These are phyloP conservation scores for Perognathus longimembris DNA, from an alignment of 2,113 vertebrate species.

Conservation along the genomic window DNA sequence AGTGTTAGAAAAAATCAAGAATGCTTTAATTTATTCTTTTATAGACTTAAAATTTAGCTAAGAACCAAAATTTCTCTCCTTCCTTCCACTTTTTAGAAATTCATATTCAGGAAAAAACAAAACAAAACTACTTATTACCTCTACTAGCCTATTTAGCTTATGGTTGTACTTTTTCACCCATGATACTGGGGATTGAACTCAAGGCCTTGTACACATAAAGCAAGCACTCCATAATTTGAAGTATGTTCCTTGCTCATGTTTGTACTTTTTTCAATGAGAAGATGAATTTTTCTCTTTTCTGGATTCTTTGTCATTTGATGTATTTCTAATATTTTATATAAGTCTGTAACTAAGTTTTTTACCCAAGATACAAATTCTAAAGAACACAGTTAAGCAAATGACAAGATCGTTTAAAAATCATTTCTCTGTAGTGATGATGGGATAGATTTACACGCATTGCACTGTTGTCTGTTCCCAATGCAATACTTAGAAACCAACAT, in stretches of 20 bases:
- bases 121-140: background rate
- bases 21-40: slow-evolving; percentile 8
- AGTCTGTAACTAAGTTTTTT: slow-evolving; percentile 35
- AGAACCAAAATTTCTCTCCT: background rate
- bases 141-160: background rate
- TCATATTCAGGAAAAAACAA: background rate
- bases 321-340: slow-evolving; percentile 40
- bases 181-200: no score
- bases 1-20: background rate
- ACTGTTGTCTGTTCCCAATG: slow-evolving; percentile 51
- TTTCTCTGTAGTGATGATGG: slow-evolving; percentile 49
- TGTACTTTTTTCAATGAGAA: slow-evolving; percentile 8
- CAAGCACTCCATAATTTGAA: no score
- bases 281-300: background rate
- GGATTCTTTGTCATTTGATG: slow-evolving; percentile 24
- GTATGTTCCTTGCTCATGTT: no score
- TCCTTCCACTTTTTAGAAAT: slow-evolving; percentile 1
- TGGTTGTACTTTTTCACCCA: background rate
- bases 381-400: slow-evolving; percentile 62
- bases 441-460: slow-evolving; percentile 58
- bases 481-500: slow-evolving; percentile 35
- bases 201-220: no score
- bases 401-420: slow-evolving; percentile 22
- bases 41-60: slow-evolving; percentile 4
- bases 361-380: slow-evolving; percentile 29